A percentile compares a stretch with the other conserved stretches of the same genome.
Evolutionary conservation across 1,140 invertebrate species (phyloP).

Genomic region (Drosophila pachea): DNA sequence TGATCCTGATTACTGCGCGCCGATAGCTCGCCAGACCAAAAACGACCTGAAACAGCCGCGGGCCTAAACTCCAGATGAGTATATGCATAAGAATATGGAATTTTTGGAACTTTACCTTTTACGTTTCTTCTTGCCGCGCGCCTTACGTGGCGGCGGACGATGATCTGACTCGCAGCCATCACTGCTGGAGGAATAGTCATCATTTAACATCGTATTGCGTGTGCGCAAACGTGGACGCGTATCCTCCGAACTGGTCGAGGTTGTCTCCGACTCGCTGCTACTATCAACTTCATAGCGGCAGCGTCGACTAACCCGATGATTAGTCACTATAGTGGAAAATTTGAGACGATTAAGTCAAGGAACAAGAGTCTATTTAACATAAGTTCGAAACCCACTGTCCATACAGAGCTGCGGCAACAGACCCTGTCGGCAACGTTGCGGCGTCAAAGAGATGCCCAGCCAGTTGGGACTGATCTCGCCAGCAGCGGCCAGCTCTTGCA

Average conservation of each 20-base stretch:
- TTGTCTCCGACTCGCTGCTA: conserved; percentile 72
- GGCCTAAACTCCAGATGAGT: conserved; percentile 32
- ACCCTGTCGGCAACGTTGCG: conserved; percentile 70
- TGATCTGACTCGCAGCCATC: conserved; percentile 77
- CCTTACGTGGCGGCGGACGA: conserved; percentile 46
- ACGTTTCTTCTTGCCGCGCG: conserved; percentile 58
- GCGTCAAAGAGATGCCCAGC: conserved; percentile 69
- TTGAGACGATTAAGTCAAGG: neutral
- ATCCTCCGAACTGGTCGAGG: conserved; percentile 65
- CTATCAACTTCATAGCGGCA: conserved; percentile 60
- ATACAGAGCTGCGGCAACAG: conserved; percentile 69
- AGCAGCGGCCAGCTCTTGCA: conserved; percentile 57
- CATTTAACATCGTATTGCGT: conserved; percentile 40
- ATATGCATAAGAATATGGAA: neutral
- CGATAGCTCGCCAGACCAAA: conserved; percentile 86
- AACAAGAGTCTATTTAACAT: too few species aligned
- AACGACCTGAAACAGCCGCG: conserved; percentile 79
- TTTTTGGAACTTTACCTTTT: conserved; percentile 31
- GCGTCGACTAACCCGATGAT: conserved; percentile 58
- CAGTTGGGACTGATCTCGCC: conserved; percentile 63
- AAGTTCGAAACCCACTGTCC: conserved; percentile 55
- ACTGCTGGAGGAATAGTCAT: conserved; percentile 67
- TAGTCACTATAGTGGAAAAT: conserved; percentile 40
- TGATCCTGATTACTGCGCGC: conserved; percentile 91
- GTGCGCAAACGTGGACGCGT: conserved; percentile 28